A percentile compares a stretch with the other conserved stretches of the same genome.
Conservation (phyloP, 2,888 invertebrate genomes). For the Tipula vernalis region DNA sequence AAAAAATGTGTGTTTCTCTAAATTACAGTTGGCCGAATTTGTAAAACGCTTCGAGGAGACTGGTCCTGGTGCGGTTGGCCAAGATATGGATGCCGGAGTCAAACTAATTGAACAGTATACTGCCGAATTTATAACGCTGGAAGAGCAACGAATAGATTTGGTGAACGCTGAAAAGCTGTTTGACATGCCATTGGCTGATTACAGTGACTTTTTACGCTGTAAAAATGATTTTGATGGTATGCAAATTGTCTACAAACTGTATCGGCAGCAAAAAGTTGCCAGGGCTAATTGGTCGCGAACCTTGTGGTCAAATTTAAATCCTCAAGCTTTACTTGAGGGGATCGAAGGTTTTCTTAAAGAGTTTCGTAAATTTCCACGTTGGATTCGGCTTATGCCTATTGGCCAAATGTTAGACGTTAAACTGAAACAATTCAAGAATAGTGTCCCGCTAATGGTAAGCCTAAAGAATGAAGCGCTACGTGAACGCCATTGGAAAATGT, state of each 20-base stretch:
- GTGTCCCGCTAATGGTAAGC: constrained; percentile 80
- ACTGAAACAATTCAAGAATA: constrained; percentile 78
- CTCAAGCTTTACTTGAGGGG: constrained; percentile 71
- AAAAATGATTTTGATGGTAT: constrained; percentile 52
- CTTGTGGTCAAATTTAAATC: constrained; percentile 76
- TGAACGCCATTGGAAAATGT: constrained; percentile 78
- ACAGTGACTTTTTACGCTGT: constrained; percentile 55
- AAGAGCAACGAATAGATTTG: constrained; percentile 44
- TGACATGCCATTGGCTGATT: constrained; percentile 74
- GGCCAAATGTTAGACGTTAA: constrained; percentile 62
- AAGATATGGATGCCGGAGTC: constrained; percentile 62
- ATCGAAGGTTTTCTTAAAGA: constrained; percentile 75
- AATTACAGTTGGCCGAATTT: constrained; percentile 40
- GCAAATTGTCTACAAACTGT: constrained; percentile 63
- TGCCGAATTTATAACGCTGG: constrained; percentile 50
- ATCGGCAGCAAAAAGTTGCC: constrained; percentile 61
- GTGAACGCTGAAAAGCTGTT: constrained; percentile 74
- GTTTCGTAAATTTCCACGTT: constrained; percentile 60
- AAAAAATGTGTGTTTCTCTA: background rate
- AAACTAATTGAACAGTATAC: constrained; percentile 46
- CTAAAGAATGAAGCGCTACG: constrained; percentile 83
- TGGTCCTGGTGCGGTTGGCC: constrained; percentile 70
- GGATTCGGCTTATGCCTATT: constrained; percentile 40
- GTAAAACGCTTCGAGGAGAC: constrained; percentile 56
- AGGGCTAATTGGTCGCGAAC: constrained; percentile 76